These are phyloP conservation scores for Neomicropteryx cornuta DNA, from an alignment of 1,140 invertebrate genomes.

Conservation along the genomic window DNA sequence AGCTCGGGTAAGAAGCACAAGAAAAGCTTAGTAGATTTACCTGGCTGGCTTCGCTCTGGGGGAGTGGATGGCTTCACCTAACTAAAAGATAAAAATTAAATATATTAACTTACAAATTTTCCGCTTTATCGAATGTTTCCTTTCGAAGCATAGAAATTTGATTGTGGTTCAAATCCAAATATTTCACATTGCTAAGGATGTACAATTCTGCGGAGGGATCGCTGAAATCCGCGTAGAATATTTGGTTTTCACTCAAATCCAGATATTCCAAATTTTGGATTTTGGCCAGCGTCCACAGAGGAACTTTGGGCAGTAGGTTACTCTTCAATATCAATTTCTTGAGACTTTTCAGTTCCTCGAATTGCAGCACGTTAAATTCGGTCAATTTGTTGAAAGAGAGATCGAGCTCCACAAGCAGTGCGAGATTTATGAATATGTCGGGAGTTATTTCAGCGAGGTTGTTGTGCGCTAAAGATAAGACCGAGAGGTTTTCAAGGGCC, in stretches of 20 bases:
- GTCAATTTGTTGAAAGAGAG: conserved; percentile 40
- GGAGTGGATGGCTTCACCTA: too few species aligned
- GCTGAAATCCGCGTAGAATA: conserved; percentile 24
- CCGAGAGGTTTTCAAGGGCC: conserved; percentile 25
- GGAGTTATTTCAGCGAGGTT: conserved; percentile 26
- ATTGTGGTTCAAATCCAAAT: conserved; percentile 28
- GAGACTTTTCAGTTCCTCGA: conserved; percentile 23
- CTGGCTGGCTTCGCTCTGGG: too few species aligned
- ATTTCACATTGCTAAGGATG: conserved; percentile 21
- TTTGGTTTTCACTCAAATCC: conserved; percentile 31
- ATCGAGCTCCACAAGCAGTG: conserved; percentile 34
- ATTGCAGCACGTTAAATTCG: conserved; percentile 26
- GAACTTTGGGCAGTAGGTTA: conserved; percentile 28
- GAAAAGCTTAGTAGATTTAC: too few species aligned
- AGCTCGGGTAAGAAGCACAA: too few species aligned
- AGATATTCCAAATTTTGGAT: conserved; percentile 26
- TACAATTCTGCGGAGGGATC: conserved; percentile 15
- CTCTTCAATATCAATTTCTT: conserved; percentile 28
- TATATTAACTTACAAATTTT: conserved; percentile 30
- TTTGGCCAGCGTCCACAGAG: conserved; percentile 23
- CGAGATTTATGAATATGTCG: conserved; percentile 29
- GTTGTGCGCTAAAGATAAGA: conserved; percentile 29
- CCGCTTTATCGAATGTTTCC: conserved; percentile 27
- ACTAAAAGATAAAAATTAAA: too few species aligned
- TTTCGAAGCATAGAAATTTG: conserved; percentile 26